These are phyloP conservation scores for Capricornis sumatraensis DNA, from an alignment of 2,113 vertebrate genomes.

Conservation along the genomic window DNA sequence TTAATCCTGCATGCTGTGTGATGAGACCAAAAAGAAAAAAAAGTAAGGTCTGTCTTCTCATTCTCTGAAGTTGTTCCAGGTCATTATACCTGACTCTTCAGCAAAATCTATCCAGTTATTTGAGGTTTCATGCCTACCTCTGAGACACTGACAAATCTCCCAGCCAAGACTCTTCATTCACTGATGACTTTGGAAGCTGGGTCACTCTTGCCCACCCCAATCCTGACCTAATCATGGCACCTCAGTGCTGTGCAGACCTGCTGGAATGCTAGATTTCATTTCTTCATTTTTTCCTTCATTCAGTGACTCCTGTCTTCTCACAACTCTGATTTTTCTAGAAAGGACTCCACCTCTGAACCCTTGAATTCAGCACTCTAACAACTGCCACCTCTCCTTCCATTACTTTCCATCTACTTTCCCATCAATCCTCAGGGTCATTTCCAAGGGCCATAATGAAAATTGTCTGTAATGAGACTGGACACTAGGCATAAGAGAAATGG, in stretches of 20 bases:
- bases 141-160: not conserved
- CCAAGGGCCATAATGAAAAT: not conserved
- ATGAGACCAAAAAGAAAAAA: not conserved
- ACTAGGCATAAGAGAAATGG: not conserved
- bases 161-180: not conserved
- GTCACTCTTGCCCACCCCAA: not conserved
- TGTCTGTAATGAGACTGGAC: not conserved
- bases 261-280: not conserved
- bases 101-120: not conserved
- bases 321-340: not conserved
- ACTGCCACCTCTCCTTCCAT: not conserved
- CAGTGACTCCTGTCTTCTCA: not conserved
- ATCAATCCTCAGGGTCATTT: not conserved
- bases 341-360: not conserved
- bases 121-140: not conserved
- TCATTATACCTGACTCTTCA: not conserved
- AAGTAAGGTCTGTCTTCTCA: not conserved
- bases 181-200: not conserved
- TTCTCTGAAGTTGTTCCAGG: not conserved
- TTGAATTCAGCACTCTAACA: not conserved
- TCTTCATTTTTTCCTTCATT: not conserved
- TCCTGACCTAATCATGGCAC: not conserved
- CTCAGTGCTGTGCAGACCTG: not conserved
- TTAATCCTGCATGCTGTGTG: not conserved
- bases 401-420: not conserved